Conservation (phyloP, 2,888 invertebrate genomes). For the Scaptomyza flava region DNA sequence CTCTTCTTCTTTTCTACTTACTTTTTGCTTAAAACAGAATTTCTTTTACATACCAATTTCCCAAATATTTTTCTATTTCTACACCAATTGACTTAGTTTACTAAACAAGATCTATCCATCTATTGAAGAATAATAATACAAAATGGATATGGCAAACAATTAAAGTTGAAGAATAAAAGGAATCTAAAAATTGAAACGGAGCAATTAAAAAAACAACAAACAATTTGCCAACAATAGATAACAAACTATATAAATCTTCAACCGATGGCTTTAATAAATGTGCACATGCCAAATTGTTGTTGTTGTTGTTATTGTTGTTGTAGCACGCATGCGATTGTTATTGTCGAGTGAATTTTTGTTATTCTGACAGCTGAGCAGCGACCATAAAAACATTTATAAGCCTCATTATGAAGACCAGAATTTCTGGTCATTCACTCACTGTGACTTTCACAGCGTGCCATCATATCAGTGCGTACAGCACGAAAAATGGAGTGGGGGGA, state of each 20-base stretch:
- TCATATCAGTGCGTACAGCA: neutral
- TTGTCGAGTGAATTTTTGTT: conserved; percentile 48
- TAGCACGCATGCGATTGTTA: conserved; percentile 26
- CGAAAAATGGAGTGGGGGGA: neutral
- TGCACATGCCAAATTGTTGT: conserved; percentile 74
- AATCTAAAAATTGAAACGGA: conserved; percentile 36
- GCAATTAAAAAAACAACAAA: conserved; percentile 66
- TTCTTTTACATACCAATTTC: neutral
- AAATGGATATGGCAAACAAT: conserved; percentile 25
- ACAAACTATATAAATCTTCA: conserved; percentile 49
- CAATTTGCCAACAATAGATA: conserved; percentile 64
- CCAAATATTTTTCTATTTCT: neutral
- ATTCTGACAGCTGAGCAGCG: conserved; percentile 55
- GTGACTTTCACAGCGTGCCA: conserved; percentile 68
- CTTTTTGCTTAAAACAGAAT: neutral
- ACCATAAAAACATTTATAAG: conserved; percentile 78
- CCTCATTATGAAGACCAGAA: conserved; percentile 79
- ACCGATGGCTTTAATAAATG: conserved; percentile 69
- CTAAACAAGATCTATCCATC: no score
- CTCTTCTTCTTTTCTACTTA: neutral
- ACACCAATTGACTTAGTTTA: conserved; percentile 4
- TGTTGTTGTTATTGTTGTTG: neutral
- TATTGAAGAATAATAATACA: no score
- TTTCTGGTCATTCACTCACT: conserved; percentile 72
- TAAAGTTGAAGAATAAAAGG: conserved; percentile 7